A percentile compares a stretch with the other conserved stretches of the same genome.
These are phyloP conservation scores for Onychostruthus taczanowskii DNA, from an alignment of 2,113 vertebrate species.

Conservation along the genomic window DNA sequence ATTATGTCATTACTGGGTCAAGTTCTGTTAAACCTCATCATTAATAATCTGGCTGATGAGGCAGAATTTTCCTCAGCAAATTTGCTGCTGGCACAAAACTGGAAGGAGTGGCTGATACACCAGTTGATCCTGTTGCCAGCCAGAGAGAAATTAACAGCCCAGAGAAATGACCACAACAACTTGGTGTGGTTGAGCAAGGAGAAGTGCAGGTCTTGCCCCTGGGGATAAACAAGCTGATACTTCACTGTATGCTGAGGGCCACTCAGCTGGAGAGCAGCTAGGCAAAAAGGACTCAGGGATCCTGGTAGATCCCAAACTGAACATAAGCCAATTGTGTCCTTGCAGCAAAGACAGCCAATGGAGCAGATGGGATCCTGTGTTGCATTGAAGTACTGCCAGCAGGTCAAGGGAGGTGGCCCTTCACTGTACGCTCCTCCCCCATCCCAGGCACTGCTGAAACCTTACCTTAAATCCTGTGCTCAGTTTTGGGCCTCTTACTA, in stretches of 20 bases:
- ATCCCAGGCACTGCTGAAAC: background rate
- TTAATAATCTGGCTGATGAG: background rate
- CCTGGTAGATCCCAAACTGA: background rate
- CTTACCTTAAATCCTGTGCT: background rate
- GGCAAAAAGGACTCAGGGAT: background rate
- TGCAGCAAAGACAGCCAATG: background rate
- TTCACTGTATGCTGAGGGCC: rapidly evolving
- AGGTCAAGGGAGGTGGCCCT: rapidly evolving
- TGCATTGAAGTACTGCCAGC: background rate
- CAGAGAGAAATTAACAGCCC: background rate
- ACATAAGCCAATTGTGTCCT: background rate
- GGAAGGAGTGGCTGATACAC: background rate
- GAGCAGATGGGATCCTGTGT: background rate
- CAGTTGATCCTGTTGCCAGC: background rate
- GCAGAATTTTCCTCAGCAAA: background rate
- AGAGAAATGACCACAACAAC: background rate
- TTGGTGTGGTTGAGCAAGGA: background rate
- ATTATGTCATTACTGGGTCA: background rate
- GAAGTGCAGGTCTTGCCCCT: background rate
- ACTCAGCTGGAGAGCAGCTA: background rate
- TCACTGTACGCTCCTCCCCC: background rate
- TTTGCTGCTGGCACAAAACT: background rate
- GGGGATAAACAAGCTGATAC: background rate
- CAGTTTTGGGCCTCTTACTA: background rate
- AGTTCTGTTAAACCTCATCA: background rate